These are phyloP conservation scores for Eupithecia vulgata DNA, from an alignment of 2,888 invertebrate species.

Conservation along the genomic window DNA sequence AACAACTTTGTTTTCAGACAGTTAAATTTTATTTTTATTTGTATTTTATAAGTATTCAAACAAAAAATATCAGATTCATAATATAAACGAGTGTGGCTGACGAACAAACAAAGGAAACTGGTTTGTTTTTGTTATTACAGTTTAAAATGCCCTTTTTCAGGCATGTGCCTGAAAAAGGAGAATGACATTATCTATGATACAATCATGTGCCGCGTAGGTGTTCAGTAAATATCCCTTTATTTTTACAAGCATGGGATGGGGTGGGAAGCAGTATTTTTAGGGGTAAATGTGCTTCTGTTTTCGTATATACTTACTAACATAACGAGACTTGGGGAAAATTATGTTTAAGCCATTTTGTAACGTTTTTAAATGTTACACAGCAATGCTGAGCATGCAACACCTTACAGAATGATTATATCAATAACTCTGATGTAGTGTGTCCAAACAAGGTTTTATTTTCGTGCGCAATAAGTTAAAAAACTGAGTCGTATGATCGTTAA, in stretches of 20 bases:
- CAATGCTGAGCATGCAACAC: neutral
- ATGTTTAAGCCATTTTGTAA: neutral
- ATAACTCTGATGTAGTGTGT: neutral
- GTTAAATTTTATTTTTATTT: neutral
- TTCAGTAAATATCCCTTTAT: conserved; percentile 20
- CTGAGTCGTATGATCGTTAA: conserved; percentile 53
- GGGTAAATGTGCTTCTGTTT: neutral
- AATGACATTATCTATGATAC: conserved; percentile 42
- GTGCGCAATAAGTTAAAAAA: conserved; percentile 36
- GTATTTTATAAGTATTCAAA: neutral
- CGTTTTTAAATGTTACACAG: neutral
- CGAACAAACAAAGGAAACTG: conserved; percentile 1
- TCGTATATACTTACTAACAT: conserved; percentile 3
- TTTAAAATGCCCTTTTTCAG: neutral
- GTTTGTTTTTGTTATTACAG: conserved; percentile 5
- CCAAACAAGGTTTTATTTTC: neutral
- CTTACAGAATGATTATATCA: too few relatives aligned
- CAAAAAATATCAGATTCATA: neutral
- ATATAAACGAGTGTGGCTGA: conserved; percentile 2
- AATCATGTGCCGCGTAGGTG: conserved; percentile 25
- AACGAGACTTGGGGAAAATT: neutral
- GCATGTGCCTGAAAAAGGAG: conserved; percentile 17
- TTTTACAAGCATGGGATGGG: conserved; percentile 16
- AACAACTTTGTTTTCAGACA: neutral
- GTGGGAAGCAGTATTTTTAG: neutral